Base-by-base conservation (phyloP, 30 jellyfish, hydroid and myxozoan species). In the Hydractinia echinata region DNA sequence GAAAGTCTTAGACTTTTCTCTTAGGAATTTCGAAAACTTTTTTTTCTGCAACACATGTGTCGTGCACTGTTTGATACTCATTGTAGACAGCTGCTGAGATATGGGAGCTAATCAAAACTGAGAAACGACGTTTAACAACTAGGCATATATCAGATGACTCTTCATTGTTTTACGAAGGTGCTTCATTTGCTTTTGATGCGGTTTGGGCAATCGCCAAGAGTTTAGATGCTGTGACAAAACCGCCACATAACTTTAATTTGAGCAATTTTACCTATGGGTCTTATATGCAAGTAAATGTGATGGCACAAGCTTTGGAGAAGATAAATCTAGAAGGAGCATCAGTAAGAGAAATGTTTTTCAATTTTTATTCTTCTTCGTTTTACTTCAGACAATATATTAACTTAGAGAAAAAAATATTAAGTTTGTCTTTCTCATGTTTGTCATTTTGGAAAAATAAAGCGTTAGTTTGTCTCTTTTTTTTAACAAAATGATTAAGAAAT, bases 171-270 rank as follows among this genome's bases (percentile, higher is more conserved):
- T 64, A 64, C 39, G 51, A 51, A 6, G 74, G 39, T 58, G 89
- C 96, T 18, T 76, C 96, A 13, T 88, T 82, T 72, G 96, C 96
- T 19, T 88, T 77, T 69, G 96, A 88, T 79, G 96, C 94, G 52
- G 86, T 79, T 4, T 88, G 94, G 94, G 69, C 80, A 4, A 30
- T 88, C 8, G 92, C 96, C n/a, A 76, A 70, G 11, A 54, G 87
- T 6, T 68, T 77, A 15, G 82, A 83, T 50, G 66, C 52, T 5
- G 62, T 81, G 11, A 21, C 84, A 73, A 18, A 79, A 73, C 74
- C 74, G 10, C 74, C 74, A 13, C 39, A 64, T 13, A 67, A 61
- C n/a, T 7, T 53, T 81, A 79, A 83, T 69, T 66, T 88, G 50
- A 7, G 89, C 5, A 55, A 30, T 5, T 88, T 21, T 68, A 70